Conservation (phyloP, 2,113 vertebrate species). For the Pandion haliaetus region DNA sequence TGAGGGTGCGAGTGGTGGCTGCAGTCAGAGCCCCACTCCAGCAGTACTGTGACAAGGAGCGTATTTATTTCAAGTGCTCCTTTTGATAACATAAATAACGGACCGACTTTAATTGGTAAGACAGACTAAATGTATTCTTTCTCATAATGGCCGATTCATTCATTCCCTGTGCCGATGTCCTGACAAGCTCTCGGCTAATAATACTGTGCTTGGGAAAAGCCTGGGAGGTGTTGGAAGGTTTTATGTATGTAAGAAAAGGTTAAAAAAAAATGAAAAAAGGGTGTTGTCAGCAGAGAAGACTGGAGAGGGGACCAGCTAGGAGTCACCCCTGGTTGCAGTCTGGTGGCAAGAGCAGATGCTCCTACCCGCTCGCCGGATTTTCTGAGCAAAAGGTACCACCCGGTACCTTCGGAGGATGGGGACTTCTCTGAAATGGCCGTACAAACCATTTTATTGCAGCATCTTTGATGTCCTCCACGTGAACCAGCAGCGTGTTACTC, state of each 20-base stretch:
- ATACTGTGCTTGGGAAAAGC: neutral
- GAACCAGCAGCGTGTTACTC: neutral
- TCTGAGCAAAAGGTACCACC: neutral
- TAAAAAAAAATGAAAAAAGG: neutral
- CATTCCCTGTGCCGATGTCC: neutral
- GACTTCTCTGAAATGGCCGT: neutral
- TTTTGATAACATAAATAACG: neutral
- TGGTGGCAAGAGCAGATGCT: accelerated
- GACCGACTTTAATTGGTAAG: neutral
- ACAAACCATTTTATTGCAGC: accelerated
- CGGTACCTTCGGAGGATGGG: neutral
- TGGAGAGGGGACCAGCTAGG: accelerated
- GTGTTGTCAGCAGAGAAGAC: neutral
- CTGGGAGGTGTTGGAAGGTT: neutral
- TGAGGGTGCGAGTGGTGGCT: neutral
- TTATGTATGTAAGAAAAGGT: neutral
- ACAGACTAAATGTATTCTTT: neutral
- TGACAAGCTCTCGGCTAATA: neutral
- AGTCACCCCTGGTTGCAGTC: neutral
- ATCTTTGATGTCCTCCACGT: neutral
- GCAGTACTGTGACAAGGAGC: neutral
- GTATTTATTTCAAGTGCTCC: neutral
- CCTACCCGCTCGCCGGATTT: neutral
- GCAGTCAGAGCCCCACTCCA: neutral
- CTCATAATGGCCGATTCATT: neutral